A percentile compares a stretch with the other conserved stretches of the same genome.
Conservation (phyloP, 2,113 vertebrate species). For the Aythya baeri region DNA sequence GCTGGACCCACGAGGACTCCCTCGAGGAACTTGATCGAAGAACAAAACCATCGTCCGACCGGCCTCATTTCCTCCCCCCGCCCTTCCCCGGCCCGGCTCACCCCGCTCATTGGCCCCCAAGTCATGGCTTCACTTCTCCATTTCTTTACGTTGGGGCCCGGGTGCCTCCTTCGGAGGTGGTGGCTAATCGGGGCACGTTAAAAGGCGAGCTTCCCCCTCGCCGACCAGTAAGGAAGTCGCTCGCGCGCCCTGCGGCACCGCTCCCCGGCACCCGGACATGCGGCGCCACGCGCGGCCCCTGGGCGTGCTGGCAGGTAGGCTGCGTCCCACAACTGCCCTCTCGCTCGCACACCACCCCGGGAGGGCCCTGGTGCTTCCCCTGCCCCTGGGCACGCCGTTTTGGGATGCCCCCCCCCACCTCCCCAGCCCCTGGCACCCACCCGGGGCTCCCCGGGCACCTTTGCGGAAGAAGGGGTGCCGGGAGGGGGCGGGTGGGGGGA, state of each 20-base stretch:
- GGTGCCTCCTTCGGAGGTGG: slow-evolving; percentile 3
- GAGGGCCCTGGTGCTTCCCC: background rate
- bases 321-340: background rate
- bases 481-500: background rate
- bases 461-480: background rate
- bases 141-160: background rate
- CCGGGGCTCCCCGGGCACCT: fast-evolving
- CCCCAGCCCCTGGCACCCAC: too few species aligned
- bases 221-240: slow-evolving; percentile 38
- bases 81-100: background rate
- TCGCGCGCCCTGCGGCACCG: background rate
- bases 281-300: slow-evolving; percentile 3
- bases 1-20: background rate
- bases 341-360: fast-evolving
- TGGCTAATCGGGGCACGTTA: slow-evolving; percentile 9
- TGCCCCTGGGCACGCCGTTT: background rate
- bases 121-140: background rate
- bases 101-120: background rate
- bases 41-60: background rate
- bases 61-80: background rate
- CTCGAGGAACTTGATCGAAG: slow-evolving; percentile 65
- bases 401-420: background rate
- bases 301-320: slow-evolving; percentile 60
- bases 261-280: slow-evolving; percentile 54
- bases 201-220: slow-evolving; percentile 57